phyloP scores from a whole-genome alignment of 2,888 invertebrate species.

The Ophion slaviceki region DNA sequence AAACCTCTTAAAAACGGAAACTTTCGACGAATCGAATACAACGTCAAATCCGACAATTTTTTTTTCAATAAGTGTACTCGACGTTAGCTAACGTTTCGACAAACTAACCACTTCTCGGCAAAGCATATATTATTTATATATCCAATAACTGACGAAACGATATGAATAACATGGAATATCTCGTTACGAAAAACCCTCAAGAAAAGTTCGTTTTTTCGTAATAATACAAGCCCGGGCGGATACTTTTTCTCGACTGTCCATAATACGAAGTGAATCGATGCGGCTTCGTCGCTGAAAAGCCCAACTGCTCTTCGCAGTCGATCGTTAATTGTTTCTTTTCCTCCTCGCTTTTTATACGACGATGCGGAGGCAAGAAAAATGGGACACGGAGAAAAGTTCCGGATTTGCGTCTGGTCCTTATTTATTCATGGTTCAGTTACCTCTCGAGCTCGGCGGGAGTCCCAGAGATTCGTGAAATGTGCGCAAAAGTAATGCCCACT shows the following conservation, averaged over 20 bases:
- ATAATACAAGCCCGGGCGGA: constrained; percentile 1
- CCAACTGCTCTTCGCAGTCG: constrained; percentile 28
- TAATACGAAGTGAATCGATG: constrained; percentile 5
- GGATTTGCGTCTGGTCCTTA: constrained; percentile 81
- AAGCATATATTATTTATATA: too few relatives aligned
- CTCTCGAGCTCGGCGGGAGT: constrained; percentile 69
- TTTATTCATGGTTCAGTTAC: constrained; percentile 83
- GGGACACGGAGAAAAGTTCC: constrained; percentile 61
- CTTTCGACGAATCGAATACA: too few relatives aligned
- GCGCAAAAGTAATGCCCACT: constrained; percentile 62
- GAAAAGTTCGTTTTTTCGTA: not conserved
- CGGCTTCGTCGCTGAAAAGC: constrained; percentile 7
- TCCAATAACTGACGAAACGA: not conserved
- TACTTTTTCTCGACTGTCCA: not conserved
- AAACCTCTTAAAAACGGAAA: too few relatives aligned
- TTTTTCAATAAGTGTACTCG: too few relatives aligned
- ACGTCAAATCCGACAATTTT: too few relatives aligned
- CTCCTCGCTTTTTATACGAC: constrained; percentile 43
- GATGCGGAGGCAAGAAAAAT: constrained; percentile 21
- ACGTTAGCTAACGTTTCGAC: too few relatives aligned
- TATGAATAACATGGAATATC: not conserved
- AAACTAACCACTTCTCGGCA: too few relatives aligned
- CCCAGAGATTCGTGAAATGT: constrained; percentile 37
- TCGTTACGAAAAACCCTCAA: not conserved
- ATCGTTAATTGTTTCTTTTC: constrained; percentile 75